phyloP scores from a whole-genome alignment of 2,797 vertebrate genomes.

The Amphiprion clarkii region DNA sequence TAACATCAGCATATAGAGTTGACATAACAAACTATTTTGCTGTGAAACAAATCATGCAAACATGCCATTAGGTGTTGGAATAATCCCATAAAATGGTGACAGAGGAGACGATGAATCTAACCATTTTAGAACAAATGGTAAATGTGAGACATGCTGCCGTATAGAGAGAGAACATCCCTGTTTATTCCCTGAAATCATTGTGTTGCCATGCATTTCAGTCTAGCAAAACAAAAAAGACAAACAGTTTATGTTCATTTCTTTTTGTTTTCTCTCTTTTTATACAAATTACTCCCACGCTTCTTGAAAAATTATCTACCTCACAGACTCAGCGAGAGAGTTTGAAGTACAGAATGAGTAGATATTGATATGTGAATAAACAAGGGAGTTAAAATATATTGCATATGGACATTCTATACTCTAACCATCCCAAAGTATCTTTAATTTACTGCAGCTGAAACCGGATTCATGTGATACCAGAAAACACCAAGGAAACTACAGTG shows the following conservation, averaged over 20 bases:
- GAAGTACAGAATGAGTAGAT: constrained; percentile 35
- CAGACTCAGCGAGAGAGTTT: constrained; percentile 32
- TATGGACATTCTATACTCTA: constrained; percentile 54
- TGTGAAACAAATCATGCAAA: constrained; percentile 36
- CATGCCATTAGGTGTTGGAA: constrained; percentile 38
- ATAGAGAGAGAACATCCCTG: constrained; percentile 40
- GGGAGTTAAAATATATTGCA: constrained; percentile 47
- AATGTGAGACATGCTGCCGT: constrained; percentile 29
- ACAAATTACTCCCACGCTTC: constrained; percentile 47
- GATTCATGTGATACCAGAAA: constrained; percentile 38
- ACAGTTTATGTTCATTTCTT: constrained; percentile 23
- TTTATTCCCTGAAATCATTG: constrained; percentile 32
- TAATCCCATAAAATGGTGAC: constrained; percentile 40
- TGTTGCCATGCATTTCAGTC: constrained; percentile 31
- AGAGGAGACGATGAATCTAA: constrained; percentile 43
- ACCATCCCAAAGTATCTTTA: constrained; percentile 14
- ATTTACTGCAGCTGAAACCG: constrained; percentile 60
- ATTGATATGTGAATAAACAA: constrained; percentile 68
- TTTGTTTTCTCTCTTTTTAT: constrained; percentile 52
- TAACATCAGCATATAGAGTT: constrained; percentile 36
- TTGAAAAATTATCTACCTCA: constrained; percentile 30
- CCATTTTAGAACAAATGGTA: constrained; percentile 41
- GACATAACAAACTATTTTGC: constrained; percentile 37
- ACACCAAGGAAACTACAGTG: constrained; percentile 32
- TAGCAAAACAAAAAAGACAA: constrained; percentile 23